Evolutionary conservation across 2,888 invertebrate species (phyloP).

Genomic region (Dryocosmus kuriphilus): DNA sequence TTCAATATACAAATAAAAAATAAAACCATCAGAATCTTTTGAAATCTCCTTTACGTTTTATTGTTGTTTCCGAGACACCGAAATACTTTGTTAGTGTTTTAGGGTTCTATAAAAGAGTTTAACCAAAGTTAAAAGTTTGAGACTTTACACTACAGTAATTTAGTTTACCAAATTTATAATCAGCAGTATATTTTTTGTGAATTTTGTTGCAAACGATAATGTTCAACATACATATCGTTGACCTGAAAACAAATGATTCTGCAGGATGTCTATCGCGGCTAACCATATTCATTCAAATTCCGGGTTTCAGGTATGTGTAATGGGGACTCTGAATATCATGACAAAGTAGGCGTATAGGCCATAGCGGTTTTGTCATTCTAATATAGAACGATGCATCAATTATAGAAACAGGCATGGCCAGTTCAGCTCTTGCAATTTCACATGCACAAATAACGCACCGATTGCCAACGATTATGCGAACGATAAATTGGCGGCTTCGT

Average conservation of each 20-base stretch:
- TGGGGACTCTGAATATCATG: background rate
- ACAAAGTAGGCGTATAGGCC: conserved; percentile 14
- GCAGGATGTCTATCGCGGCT: conserved; percentile 3
- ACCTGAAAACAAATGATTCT: conserved; percentile 11
- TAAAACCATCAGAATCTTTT: no score
- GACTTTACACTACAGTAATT: no score
- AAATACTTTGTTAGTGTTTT: no score
- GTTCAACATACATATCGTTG: background rate
- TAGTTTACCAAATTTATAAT: no score
- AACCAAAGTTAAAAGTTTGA: no score
- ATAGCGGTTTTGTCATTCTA: conserved; percentile 72
- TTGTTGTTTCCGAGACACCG: no score
- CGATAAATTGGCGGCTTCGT: conserved; percentile 67
- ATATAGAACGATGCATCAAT: conserved; percentile 74
- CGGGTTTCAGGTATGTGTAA: conserved; percentile 20
- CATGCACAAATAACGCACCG: conserved; percentile 69
- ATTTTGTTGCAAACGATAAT: background rate
- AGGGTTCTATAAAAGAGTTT: no score
- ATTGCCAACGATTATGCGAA: conserved; percentile 73
- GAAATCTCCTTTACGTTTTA: no score
- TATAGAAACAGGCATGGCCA: conserved; percentile 69
- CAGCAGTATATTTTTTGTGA: no score
- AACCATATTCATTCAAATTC: conserved; percentile 29
- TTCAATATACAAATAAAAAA: no score
- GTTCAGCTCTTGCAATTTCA: conserved; percentile 67